Evolutionary conservation across 2,888 invertebrate species (phyloP).

Genomic region (Spilosoma lubricipeda): DNA sequence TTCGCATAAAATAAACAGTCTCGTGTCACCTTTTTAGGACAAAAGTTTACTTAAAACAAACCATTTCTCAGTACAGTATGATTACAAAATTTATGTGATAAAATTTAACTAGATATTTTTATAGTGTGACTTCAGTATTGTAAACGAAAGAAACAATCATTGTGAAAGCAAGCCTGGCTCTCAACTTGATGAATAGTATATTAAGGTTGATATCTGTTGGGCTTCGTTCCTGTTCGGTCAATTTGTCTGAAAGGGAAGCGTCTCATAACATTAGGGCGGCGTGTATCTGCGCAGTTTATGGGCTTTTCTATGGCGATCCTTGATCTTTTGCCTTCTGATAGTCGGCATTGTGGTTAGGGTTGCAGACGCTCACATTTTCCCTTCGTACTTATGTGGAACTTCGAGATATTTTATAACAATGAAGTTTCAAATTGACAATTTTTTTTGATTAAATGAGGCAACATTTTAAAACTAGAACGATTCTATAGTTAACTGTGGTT

Average conservation of each 20-base stretch:
- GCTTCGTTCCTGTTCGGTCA: conserved; percentile 24
- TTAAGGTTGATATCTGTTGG: conserved; percentile 26
- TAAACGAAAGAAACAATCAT: conserved; percentile 39
- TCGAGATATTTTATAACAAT: not conserved
- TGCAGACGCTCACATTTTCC: conserved; percentile 1
- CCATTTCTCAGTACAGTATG: not conserved
- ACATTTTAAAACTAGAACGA: not conserved
- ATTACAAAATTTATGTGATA: conserved; percentile 20
- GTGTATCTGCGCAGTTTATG: conserved; percentile 37
- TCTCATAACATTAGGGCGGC: conserved; percentile 41
- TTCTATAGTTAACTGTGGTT: too few relatives aligned
- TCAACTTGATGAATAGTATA: conserved; percentile 28
- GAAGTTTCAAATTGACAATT: not conserved
- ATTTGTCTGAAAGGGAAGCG: conserved; percentile 37
- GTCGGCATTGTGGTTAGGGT: conserved; percentile 5
- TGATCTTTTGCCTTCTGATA: conserved; percentile 23
- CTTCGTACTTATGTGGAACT: not conserved
- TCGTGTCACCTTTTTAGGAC: conserved; percentile 11
- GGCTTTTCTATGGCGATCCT: conserved; percentile 33
- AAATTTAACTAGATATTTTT: conserved; percentile 17
- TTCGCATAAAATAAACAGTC: conserved; percentile 13
- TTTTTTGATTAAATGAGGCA: not conserved
- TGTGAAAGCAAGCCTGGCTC: conserved; percentile 40
- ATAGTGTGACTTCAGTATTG: not conserved
- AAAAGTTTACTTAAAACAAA: conserved; percentile 12